These are phyloP conservation scores for Brachypteracias leptosomus DNA, from an alignment of 2,113 vertebrate species.

Conservation along the genomic window DNA sequence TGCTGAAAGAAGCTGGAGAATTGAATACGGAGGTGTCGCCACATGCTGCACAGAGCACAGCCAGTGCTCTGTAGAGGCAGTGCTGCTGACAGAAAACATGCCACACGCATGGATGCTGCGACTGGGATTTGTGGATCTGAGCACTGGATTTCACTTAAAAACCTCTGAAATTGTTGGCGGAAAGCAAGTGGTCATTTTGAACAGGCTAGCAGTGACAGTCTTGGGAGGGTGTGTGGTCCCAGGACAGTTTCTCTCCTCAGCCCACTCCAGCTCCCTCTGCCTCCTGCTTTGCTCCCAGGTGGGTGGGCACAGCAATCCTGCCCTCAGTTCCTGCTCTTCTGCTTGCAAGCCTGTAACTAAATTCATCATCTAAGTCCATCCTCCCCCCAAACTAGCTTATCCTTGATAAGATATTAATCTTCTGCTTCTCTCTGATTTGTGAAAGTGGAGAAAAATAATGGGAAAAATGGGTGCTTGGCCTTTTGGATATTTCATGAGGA, in stretches of 20 bases:
- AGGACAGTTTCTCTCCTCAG: neutral
- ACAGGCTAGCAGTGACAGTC: neutral
- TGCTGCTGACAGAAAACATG: neutral
- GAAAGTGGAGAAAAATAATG: neutral
- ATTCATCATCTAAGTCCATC: neutral
- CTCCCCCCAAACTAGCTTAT: neutral
- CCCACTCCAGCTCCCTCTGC: neutral
- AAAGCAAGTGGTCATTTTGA: neutral
- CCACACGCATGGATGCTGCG: fast-evolving
- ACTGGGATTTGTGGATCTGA: neutral
- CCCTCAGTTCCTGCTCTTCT: neutral
- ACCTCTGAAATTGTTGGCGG: neutral
- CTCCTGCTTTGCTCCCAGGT: neutral
- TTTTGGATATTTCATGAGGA: slow-evolving; percentile 48
- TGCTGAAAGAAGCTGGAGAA: neutral
- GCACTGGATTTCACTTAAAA: neutral
- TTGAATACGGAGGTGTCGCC: neutral
- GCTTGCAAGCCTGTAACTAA: neutral
- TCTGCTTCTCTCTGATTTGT: neutral
- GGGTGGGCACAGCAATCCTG: neutral
- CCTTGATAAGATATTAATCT: neutral
- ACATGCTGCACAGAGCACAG: neutral
- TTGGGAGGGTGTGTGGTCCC: neutral
- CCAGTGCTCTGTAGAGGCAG: neutral
- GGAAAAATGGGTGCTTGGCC: neutral